phyloP scores from a whole-genome alignment of 2,113 vertebrate species.

The Ochotona curzoniae region DNA sequence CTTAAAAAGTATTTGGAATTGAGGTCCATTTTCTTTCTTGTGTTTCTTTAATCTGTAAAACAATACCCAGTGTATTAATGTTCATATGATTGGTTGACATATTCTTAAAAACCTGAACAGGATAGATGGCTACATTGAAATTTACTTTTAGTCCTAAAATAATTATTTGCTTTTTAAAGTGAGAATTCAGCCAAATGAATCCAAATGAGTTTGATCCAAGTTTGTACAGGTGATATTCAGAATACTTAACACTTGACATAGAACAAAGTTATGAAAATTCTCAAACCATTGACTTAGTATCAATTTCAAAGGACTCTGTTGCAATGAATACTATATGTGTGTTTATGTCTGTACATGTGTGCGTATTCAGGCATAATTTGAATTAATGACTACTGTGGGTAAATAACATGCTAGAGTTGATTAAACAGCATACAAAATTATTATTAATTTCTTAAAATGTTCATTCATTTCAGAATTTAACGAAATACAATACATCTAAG shows the following conservation, averaged over 20 bases:
- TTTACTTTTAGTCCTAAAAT: constrained; percentile 13
- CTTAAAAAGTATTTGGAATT: background rate
- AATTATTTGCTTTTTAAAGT: background rate
- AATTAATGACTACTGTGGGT: background rate
- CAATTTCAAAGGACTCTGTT: background rate
- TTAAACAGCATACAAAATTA: background rate
- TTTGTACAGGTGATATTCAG: background rate
- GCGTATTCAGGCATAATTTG: background rate
- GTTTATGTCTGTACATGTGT: background rate
- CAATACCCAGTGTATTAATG: background rate
- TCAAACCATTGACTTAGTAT: background rate
- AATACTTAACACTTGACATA: background rate
- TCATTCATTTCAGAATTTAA: constrained; percentile 39
- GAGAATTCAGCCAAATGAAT: background rate
- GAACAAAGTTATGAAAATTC: background rate
- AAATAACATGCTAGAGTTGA: background rate
- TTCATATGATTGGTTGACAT: background rate
- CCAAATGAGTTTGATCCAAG: background rate
- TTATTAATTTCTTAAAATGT: background rate
- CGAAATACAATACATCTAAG: background rate
- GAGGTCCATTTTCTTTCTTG: background rate
- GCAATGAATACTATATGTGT: background rate
- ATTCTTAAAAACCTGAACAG: background rate
- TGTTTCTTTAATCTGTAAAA: background rate
- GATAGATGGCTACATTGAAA: background rate